These are phyloP conservation scores for Xestia ashworthii DNA, from an alignment of 2,888 invertebrate species.

Conservation along the genomic window DNA sequence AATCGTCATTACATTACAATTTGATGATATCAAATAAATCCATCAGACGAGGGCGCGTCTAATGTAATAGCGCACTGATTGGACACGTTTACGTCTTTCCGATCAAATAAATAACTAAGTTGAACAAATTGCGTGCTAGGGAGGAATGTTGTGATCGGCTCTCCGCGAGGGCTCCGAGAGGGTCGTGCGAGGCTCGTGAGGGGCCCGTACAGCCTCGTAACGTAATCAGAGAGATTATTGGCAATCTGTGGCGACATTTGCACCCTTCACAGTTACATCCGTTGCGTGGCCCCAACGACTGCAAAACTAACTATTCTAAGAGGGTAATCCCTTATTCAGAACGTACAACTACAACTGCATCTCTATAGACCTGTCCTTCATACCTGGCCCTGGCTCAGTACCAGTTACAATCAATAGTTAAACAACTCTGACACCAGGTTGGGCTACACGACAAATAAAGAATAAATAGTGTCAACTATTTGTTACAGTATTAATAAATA, in stretches of 20 bases:
- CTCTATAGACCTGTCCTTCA: not conserved
- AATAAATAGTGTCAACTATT: no score
- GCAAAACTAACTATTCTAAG: not conserved
- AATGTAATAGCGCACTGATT: constrained; percentile 48
- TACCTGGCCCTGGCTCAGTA: not conserved
- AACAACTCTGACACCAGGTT: no score
- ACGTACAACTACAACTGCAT: not conserved
- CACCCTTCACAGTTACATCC: constrained; percentile 10
- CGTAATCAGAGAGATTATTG: constrained; percentile 72
- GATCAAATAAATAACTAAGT: constrained; percentile 58
- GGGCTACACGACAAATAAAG: no score
- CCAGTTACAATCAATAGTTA: not conserved
- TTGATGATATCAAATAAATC: constrained; percentile 29
- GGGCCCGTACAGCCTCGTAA: constrained; percentile 53
- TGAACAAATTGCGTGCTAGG: constrained; percentile 54
- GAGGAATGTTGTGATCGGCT: constrained; percentile 39
- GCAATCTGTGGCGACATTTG: constrained; percentile 67
- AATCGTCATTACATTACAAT: constrained; percentile 2
- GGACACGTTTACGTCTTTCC: constrained; percentile 52
- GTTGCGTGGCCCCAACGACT: not conserved
- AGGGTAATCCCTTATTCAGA: no score
- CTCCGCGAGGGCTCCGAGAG: constrained; percentile 61
- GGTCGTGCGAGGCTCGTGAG: constrained; percentile 22
- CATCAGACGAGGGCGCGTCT: constrained; percentile 9
- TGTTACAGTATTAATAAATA: no score